Conservation (phyloP, 2,888 invertebrate species). For the Lithosia quadra region DNA sequence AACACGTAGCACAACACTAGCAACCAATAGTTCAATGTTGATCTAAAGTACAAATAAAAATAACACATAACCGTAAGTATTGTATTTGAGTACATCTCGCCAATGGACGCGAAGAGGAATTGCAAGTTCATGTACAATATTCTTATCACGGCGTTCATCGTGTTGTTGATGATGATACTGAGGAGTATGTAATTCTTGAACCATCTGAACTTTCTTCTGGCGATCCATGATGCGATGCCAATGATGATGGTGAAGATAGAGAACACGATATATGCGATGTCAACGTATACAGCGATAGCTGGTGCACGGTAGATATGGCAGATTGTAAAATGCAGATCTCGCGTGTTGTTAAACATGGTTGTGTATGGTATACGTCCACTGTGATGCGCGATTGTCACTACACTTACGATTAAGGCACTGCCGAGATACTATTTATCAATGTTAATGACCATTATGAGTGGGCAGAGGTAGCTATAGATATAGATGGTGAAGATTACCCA, state of each 20-base stretch:
- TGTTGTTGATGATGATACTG: slow-evolving; percentile 28
- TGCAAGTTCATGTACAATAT: slow-evolving; percentile 1
- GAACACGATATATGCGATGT: not conserved
- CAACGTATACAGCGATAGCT: not conserved
- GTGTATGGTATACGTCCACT: not conserved
- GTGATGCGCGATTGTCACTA: not conserved
- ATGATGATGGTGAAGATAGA: not conserved
- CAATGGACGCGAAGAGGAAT: not conserved
- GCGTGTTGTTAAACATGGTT: not conserved
- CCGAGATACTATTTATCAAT: not conserved
- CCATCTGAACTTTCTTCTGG: not conserved
- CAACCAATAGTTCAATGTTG: slow-evolving; percentile 31
- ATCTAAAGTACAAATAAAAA: slow-evolving; percentile 23
- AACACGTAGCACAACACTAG: slow-evolving; percentile 34
- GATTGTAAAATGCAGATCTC: too few species aligned
- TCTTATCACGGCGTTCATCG: slow-evolving; percentile 11
- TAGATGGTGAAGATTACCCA: not conserved
- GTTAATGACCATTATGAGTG: not conserved
- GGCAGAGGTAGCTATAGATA: not conserved
- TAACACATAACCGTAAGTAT: not conserved
- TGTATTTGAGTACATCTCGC: not conserved
- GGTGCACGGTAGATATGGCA: not conserved
- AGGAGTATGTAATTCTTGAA: slow-evolving; percentile 33
- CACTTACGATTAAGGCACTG: not conserved
- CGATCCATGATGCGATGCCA: slow-evolving; percentile 1